A percentile compares a stretch with the other conserved stretches of the same genome.
phyloP scores from a whole-genome alignment of 1,140 invertebrate species.

The Lepidurus apus region DNA sequence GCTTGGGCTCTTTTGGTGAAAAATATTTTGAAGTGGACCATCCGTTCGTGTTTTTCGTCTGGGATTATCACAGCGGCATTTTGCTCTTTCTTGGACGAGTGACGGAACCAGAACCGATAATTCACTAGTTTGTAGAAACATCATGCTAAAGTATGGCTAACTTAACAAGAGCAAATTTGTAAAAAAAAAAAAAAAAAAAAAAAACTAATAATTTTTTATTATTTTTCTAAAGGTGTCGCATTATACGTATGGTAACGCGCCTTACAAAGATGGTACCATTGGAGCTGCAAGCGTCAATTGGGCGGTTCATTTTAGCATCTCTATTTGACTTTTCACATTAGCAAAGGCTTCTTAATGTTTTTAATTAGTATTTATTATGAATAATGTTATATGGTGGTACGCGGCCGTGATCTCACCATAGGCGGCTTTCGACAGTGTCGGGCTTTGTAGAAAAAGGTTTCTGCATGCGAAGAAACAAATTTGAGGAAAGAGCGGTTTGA shows the following conservation, averaged over 20 bases:
- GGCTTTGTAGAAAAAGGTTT: neutral
- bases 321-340: neutral
- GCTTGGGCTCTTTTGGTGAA: constrained; percentile 41
- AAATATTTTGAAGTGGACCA: constrained; percentile 47
- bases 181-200: neutral
- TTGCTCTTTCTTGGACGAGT: constrained; percentile 45
- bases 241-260: neutral
- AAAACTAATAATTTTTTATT: neutral
- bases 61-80: constrained; percentile 45
- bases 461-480: neutral
- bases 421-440: constrained; percentile 5
- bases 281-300: neutral
- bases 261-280: neutral
- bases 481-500: neutral
- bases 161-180: constrained; percentile 9
- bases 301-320: neutral
- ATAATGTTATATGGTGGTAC: constrained; percentile 1
- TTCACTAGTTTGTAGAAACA: constrained; percentile 19
- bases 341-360: neutral
- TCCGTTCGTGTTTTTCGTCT: constrained; percentile 47
- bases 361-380: constrained; percentile 12
- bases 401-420: constrained; percentile 12
- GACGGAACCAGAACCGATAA: constrained; percentile 39
- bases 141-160: neutral
- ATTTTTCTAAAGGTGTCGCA: neutral